Percentiles rank a stretch among this genome's conserved stretches.
Conservation (phyloP, 2,797 vertebrate genomes). For the Anisognathus igniventris region DNA sequence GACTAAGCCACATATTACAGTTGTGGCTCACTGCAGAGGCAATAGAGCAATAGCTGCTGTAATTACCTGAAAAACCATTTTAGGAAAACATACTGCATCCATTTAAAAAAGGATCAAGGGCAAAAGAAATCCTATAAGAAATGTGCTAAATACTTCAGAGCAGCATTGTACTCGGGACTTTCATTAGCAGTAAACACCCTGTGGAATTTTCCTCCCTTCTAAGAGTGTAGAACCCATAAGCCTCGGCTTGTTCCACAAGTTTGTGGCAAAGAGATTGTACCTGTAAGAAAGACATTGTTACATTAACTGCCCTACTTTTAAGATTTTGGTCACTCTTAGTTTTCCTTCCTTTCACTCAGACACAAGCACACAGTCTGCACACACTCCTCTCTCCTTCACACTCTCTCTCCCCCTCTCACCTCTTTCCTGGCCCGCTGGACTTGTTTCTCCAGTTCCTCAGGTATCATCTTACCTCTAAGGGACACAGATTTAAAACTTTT, state of each 20-base stretch:
- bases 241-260: neutral
- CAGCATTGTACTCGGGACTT: neutral
- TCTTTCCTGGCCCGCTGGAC: constrained; percentile 77
- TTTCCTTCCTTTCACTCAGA: neutral
- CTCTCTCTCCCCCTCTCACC: constrained; percentile 72
- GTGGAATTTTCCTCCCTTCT: neutral
- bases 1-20: neutral
- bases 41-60: neutral
- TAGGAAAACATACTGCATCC: neutral
- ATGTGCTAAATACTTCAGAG: neutral
- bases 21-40: neutral
- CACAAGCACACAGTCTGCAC: neutral
- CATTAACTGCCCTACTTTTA: constrained; percentile 4
- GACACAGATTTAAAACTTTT: constrained; percentile 71
- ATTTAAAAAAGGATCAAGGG: neutral
- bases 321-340: neutral
- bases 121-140: neutral
- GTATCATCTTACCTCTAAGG: constrained; percentile 88
- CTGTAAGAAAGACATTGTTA: neutral
- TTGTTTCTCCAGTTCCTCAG: constrained; percentile 82
- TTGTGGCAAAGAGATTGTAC: neutral
- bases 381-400: neutral
- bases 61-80: neutral
- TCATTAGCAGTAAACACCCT: neutral
- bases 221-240: neutral